Evolutionary conservation across 1,140 invertebrate species (phyloP).

Genomic region (Drosophila ohnishii): DNA sequence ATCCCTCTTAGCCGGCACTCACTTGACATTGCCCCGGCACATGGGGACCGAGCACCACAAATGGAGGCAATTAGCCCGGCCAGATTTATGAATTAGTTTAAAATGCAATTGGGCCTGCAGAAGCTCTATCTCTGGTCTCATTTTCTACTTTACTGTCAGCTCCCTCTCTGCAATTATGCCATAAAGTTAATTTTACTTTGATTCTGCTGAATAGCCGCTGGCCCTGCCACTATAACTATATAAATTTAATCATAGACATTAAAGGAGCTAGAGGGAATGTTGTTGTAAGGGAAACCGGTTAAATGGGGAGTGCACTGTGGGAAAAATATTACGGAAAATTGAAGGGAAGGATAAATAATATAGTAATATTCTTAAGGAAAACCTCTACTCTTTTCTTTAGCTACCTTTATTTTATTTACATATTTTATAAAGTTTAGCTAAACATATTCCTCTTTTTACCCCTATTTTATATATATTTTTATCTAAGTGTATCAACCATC

Average conservation of each 20-base stretch:
- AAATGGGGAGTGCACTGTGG: constrained; percentile 35
- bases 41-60: constrained; percentile 32
- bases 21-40: constrained; percentile 39
- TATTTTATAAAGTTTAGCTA: too few species aligned
- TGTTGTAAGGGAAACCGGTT: constrained; percentile 65
- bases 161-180: constrained; percentile 57
- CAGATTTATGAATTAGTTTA: constrained; percentile 58
- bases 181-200: constrained; percentile 51
- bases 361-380: not conserved
- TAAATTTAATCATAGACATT: constrained; percentile 68
- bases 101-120: constrained; percentile 45
- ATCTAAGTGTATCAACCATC: constrained; percentile 1
- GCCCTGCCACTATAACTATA: constrained; percentile 38
- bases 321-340: constrained; percentile 26
- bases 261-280: constrained; percentile 30
- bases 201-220: constrained; percentile 29
- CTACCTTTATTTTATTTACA: too few species aligned
- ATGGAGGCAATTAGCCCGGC: constrained; percentile 45
- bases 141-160: not conserved
- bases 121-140: not conserved
- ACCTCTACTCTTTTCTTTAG: too few species aligned
- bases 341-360: not conserved
- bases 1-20: constrained; percentile 35
- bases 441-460: too few species aligned
- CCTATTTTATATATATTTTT: not conserved